These are phyloP conservation scores for Camponotus vicinus DNA, from an alignment of 1,140 invertebrate genomes.

Conservation along the genomic window DNA sequence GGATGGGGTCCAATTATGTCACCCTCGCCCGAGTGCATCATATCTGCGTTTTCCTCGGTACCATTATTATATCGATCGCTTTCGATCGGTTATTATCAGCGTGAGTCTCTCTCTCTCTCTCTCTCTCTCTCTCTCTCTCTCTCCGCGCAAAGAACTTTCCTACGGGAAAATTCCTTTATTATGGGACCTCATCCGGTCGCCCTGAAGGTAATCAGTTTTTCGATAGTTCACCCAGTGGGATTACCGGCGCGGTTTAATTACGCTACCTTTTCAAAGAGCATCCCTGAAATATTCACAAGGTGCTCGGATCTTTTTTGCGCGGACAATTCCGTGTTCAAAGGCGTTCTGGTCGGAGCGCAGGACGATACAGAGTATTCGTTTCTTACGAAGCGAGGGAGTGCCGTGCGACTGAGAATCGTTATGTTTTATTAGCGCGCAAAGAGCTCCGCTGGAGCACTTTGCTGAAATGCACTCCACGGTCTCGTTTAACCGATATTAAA, in stretches of 20 bases:
- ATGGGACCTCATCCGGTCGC: no score
- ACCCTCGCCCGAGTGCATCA: no score
- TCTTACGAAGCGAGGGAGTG: slow-evolving; percentile 22
- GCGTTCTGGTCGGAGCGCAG: no score
- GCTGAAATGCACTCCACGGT: slow-evolving; percentile 33
- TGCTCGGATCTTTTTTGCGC: neutral
- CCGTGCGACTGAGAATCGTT: slow-evolving; percentile 4
- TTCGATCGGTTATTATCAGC: neutral
- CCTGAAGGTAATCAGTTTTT: slow-evolving; percentile 5
- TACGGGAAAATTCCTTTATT: neutral
- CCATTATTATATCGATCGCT: neutral
- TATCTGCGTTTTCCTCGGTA: neutral
- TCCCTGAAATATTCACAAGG: slow-evolving; percentile 30
- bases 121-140: neutral
- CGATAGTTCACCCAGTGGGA: neutral
- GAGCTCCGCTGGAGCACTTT: slow-evolving; percentile 23
- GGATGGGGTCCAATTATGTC: neutral
- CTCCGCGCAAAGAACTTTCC: neutral
- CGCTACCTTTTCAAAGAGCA: neutral
- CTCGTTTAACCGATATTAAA: slow-evolving; percentile 40
- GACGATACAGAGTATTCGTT: slow-evolving; percentile 8
- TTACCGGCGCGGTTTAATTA: slow-evolving; percentile 22
- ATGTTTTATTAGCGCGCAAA: slow-evolving; percentile 50
- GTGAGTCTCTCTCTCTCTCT: no score
- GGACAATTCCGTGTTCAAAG: slow-evolving; percentile 39